Evolutionary conservation across 2,888 invertebrate genomes (phyloP).

Genomic region (Odontomyia ornata): DNA sequence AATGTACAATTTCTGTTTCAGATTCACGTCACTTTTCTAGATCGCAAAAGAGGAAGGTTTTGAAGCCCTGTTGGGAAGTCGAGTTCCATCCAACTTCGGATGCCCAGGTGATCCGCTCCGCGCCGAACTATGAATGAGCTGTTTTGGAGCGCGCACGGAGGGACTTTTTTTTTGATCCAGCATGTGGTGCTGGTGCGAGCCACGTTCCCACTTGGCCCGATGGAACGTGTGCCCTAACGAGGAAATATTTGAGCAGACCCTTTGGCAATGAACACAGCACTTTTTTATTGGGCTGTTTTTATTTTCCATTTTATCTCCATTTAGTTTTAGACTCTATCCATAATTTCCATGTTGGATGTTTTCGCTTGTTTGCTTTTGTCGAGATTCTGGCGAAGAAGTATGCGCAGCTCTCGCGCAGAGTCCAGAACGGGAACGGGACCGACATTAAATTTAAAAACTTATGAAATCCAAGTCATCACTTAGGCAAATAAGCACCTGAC

Average conservation of each 20-base stretch:
- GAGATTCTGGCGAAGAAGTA: neutral
- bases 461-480: conserved; percentile 21
- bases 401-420: neutral
- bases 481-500: conserved; percentile 23
- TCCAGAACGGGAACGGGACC: neutral
- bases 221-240: conserved; percentile 17
- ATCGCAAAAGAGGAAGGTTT: no score
- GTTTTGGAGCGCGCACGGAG: neutral
- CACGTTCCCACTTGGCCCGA: neutral
- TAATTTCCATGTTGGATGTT: conserved; percentile 16
- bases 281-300: conserved; percentile 4
- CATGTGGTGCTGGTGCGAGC: conserved; percentile 7
- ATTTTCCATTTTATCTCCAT: conserved; percentile 15
- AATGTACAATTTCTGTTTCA: no score
- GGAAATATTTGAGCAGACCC: conserved; percentile 12
- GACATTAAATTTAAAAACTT: conserved; percentile 23
- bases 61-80: no score
- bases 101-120: conserved; percentile 13
- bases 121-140: conserved; percentile 24
- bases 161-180: neutral
- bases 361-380: conserved; percentile 6
- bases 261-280: conserved; percentile 27
- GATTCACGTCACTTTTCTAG: no score
- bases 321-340: conserved; percentile 35
- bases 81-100: no score